These are phyloP conservation scores for Pogonophryne albipinna DNA, from an alignment of 2,797 vertebrate species.

Conservation along the genomic window DNA sequence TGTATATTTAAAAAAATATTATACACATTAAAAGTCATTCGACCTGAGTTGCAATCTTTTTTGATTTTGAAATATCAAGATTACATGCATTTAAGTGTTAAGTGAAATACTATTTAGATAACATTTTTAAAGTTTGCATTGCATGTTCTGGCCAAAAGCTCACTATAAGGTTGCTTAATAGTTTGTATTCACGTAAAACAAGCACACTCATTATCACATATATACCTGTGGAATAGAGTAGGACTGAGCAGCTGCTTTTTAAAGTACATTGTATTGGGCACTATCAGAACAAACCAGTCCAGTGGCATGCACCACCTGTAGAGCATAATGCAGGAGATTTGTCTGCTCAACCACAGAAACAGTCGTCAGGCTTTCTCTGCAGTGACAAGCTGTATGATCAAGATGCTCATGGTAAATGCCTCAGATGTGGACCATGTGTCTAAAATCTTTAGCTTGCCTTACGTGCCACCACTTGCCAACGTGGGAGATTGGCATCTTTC, in stretches of 20 bases:
- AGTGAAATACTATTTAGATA: constrained; percentile 1
- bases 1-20: not conserved
- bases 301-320: constrained; percentile 69
- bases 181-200: constrained; percentile 40
- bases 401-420: constrained; percentile 61
- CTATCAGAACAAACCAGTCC: constrained; percentile 48
- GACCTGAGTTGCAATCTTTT: not conserved
- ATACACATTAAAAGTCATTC: not conserved
- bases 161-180: constrained; percentile 39
- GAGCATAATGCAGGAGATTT: constrained; percentile 70
- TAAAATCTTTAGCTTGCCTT: constrained; percentile 63
- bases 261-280: constrained; percentile 16
- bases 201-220: constrained; percentile 55
- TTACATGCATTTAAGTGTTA: not conserved
- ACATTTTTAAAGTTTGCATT: constrained; percentile 4
- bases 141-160: constrained; percentile 18
- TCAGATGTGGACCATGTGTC: constrained; percentile 78
- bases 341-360: constrained; percentile 68
- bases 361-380: constrained; percentile 59
- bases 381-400: constrained; percentile 64
- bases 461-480: constrained; percentile 63
- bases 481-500: constrained; percentile 70
- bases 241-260: constrained; percentile 34
- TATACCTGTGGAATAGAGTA: constrained; percentile 43
- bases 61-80: not conserved